These are phyloP conservation scores for Plagodis dolabraria DNA, from an alignment of 2,888 invertebrate species.

Conservation along the genomic window DNA sequence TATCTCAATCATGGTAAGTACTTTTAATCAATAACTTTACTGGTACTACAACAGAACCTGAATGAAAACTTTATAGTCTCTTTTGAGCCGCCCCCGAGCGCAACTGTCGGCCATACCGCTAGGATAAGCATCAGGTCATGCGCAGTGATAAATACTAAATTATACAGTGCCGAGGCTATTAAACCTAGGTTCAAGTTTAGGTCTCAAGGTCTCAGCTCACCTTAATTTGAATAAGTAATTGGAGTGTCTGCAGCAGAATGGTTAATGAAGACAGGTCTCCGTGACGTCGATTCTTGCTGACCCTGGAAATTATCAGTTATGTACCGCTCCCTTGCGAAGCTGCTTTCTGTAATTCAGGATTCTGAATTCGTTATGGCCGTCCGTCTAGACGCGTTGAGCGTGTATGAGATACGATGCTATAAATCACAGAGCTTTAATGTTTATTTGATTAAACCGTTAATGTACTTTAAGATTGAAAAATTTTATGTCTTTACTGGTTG, in stretches of 20 bases:
- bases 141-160: conserved; percentile 62
- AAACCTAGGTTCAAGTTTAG: conserved; percentile 52
- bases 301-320: conserved; percentile 27
- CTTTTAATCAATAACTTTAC: conserved; percentile 18
- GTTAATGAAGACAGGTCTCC: conserved; percentile 27
- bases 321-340: conserved; percentile 11
- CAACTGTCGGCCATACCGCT: conserved; percentile 58
- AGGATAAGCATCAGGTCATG: conserved; percentile 62
- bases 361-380: no score
- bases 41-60: conserved; percentile 13
- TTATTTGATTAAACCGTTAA: conserved; percentile 6
- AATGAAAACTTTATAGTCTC: conserved; percentile 14
- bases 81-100: conserved; percentile 30
- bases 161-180: conserved; percentile 49
- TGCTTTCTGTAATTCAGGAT: conserved; percentile 4
- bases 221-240: conserved; percentile 41
- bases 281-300: conserved; percentile 23
- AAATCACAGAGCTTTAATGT: conserved; percentile 2
- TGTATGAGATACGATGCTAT: conserved; percentile 1
- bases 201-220: conserved; percentile 48
- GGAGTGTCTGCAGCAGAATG: conserved; percentile 34
- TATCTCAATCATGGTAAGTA: conserved; percentile 8
- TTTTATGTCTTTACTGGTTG: conserved; percentile 5
- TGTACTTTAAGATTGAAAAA: neutral
- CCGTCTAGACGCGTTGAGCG: neutral